Evolutionary conservation across 1,140 invertebrate species (phyloP).

Genomic region (Drosophila seguyi): DNA sequence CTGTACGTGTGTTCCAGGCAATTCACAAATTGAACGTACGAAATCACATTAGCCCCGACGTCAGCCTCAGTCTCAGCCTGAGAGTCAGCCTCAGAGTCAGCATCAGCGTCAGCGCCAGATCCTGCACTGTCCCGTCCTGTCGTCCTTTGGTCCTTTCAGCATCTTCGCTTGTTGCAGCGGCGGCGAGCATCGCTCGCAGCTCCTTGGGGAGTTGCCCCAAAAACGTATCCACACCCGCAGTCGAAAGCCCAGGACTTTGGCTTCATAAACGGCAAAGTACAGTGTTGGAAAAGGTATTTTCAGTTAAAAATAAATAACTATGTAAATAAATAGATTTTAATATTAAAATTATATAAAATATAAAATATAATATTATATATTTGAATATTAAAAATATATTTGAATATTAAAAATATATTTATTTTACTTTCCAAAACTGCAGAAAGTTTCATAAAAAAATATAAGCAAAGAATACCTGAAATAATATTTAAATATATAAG

Average conservation of each 20-base stretch:
- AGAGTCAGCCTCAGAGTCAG: constrained; percentile 7
- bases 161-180: constrained; percentile 71
- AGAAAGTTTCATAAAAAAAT: too few relatives aligned
- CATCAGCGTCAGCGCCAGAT: constrained; percentile 20
- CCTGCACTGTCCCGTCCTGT: constrained; percentile 18
- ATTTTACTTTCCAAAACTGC: background rate
- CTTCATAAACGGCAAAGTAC: background rate
- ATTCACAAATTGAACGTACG: constrained; percentile 81
- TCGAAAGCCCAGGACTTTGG: constrained; percentile 4
- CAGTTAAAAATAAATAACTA: background rate
- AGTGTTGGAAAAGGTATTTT: constrained; percentile 5
- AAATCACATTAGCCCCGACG: constrained; percentile 75
- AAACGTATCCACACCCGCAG: constrained; percentile 12
- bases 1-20: constrained; percentile 59
- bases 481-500: too few relatives aligned
- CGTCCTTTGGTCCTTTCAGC: constrained; percentile 36
- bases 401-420: background rate
- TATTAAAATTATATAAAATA: too few relatives aligned
- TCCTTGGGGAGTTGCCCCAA: constrained; percentile 40
- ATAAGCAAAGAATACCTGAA: too few relatives aligned
- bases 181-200: constrained; percentile 12
- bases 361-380: too few relatives aligned
- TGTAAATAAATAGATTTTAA: too few relatives aligned
- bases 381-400: too few relatives aligned
- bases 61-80: constrained; percentile 35